Conservation (phyloP, 2,888 invertebrate genomes). For the Machimus atricapillus region DNA sequence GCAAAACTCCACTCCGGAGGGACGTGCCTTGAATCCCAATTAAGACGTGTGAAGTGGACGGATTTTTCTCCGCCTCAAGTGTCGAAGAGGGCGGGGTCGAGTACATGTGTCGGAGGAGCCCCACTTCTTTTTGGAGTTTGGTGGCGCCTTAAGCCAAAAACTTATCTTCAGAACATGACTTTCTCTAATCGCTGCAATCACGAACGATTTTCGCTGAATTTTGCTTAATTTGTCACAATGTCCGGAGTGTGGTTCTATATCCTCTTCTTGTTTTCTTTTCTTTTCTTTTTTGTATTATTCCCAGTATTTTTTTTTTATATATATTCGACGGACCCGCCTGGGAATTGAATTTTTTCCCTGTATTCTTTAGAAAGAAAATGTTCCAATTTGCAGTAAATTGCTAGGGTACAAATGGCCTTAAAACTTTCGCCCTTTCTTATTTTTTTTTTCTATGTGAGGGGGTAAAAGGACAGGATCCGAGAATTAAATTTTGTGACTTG, state of each 20-base stretch:
- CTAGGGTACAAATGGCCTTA: constrained; percentile 20
- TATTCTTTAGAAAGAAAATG: neutral
- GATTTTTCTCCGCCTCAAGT: neutral
- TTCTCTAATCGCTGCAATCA: neutral
- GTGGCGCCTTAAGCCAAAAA: neutral
- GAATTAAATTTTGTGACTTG: constrained; percentile 23
- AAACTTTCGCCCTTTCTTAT: neutral
- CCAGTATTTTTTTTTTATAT: neutral
- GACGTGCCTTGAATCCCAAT: constrained; percentile 22
- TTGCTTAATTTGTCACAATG: constrained; percentile 20
- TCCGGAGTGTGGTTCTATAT: neutral
- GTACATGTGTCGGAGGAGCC: neutral
- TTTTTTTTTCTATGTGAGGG: neutral
- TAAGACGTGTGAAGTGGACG: neutral
- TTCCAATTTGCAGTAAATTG: constrained; percentile 35
- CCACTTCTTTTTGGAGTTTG: neutral
- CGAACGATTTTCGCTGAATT: neutral
- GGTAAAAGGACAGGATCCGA: neutral
- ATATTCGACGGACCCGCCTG: neutral
- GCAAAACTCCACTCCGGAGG: neutral
- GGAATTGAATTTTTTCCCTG: neutral
- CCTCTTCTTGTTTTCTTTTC: neutral
- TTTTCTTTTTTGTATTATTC: neutral
- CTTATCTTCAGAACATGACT: neutral
- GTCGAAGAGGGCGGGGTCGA: neutral